A percentile compares a stretch with the other conserved stretches of the same genome.
Conservation (phyloP, 2,113 vertebrate genomes). For the Gracilinanus agilis region DNA sequence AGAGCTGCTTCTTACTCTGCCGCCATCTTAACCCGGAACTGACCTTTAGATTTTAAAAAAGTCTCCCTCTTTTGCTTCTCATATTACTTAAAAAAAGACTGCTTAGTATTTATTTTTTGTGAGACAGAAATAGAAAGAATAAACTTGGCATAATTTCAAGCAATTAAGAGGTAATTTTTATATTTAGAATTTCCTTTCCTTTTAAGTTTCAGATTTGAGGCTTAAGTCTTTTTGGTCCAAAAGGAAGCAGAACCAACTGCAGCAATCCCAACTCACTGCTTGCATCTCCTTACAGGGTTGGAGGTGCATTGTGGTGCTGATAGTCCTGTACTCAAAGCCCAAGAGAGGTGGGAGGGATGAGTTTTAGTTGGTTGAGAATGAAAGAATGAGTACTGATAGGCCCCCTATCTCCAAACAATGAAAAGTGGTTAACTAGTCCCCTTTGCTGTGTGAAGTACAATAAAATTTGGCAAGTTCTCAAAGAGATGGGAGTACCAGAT, state of each 20-base stretch:
- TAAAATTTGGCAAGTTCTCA: background rate
- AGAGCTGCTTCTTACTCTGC: too few relatives aligned
- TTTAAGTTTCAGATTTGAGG: conserved; percentile 46
- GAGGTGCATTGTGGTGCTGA: background rate
- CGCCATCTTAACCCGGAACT: too few relatives aligned
- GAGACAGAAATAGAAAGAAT: conserved; percentile 7
- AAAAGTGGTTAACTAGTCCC: background rate
- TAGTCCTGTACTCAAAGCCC: background rate
- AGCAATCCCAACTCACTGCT: conserved; percentile 28
- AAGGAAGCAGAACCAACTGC: conserved; percentile 42
- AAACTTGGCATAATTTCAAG: conserved; percentile 22
- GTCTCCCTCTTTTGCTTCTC: background rate
- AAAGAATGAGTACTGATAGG: background rate
- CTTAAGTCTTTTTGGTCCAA: conserved; percentile 38
- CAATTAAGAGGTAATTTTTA: conserved; percentile 29
- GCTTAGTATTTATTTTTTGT: background rate
- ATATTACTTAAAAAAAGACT: background rate
- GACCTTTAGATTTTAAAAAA: conserved; percentile 13
- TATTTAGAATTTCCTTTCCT: conserved; percentile 49
- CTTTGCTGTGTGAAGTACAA: background rate
- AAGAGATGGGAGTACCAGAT: background rate
- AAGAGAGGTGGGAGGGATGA: background rate
- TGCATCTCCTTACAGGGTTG: background rate
- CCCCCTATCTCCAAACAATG: background rate
- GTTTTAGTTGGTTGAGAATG: background rate